Conservation (phyloP, 2,888 invertebrate genomes). For the Drosophila recens region DNA sequence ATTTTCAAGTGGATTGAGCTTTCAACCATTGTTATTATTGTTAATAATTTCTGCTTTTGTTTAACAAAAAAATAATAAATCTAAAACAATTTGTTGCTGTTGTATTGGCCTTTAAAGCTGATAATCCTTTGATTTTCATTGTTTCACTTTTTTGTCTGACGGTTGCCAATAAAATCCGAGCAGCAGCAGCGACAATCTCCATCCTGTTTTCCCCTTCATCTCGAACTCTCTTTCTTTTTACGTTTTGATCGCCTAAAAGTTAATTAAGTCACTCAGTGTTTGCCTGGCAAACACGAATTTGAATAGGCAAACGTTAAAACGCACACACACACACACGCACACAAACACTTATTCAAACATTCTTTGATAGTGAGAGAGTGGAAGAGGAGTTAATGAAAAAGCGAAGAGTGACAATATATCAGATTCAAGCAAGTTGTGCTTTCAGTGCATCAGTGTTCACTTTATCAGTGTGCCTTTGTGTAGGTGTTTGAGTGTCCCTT, state of each 20-base stretch:
- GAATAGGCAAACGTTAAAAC: constrained; percentile 34
- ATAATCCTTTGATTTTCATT: constrained; percentile 33
- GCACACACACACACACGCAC: background rate
- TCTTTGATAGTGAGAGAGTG: background rate
- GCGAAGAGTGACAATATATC: constrained; percentile 27
- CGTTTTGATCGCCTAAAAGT: constrained; percentile 40
- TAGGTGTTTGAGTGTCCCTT: too few relatives aligned
- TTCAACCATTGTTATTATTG: constrained; percentile 61
- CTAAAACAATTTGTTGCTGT: constrained; percentile 4
- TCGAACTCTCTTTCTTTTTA: background rate
- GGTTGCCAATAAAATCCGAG: constrained; percentile 38
- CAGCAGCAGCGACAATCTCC: constrained; percentile 1
- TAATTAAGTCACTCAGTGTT: constrained; percentile 49
- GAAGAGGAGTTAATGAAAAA: background rate
- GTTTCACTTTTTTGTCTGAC: constrained; percentile 32
- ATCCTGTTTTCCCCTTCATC: background rate
- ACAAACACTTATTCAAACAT: background rate
- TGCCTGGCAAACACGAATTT: constrained; percentile 35
- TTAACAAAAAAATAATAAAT: background rate
- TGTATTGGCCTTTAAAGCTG: constrained; percentile 23
- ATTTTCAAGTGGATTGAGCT: constrained; percentile 49
- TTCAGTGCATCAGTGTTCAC: background rate
- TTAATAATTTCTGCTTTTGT: constrained; percentile 68
- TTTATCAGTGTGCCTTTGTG: too few relatives aligned
- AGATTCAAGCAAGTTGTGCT: constrained; percentile 22